A percentile compares a stretch with the other conserved stretches of the same genome.
Conservation (phyloP, 1,140 invertebrate genomes). For the Mya arenaria region DNA sequence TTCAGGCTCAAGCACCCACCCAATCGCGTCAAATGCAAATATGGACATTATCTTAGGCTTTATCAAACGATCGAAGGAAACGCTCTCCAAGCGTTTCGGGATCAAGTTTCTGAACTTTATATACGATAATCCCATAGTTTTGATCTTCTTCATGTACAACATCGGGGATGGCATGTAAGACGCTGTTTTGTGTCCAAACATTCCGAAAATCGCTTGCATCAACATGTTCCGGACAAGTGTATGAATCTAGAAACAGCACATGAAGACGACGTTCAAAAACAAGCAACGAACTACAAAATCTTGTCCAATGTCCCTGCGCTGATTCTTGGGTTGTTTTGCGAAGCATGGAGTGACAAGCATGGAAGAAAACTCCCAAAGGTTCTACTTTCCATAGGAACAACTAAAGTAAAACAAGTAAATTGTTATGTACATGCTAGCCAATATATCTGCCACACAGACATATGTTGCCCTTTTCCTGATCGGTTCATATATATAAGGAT, state of each 20-base stretch:
- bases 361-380: slow-evolving; percentile 70
- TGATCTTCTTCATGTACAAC: slow-evolving; percentile 57
- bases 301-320: slow-evolving; percentile 70
- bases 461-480: slow-evolving; percentile 56
- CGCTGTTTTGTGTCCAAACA: slow-evolving; percentile 54
- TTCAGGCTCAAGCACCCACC: too few species aligned
- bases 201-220: slow-evolving; percentile 64
- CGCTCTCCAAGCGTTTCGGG: too few species aligned
- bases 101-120: slow-evolving; percentile 23
- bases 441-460: slow-evolving; percentile 27
- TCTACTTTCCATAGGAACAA: slow-evolving; percentile 66
- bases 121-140: slow-evolving; percentile 50
- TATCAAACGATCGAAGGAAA: too few species aligned
- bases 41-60: too few species aligned
- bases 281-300: slow-evolving; percentile 67
- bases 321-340: slow-evolving; percentile 71
- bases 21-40: too few species aligned
- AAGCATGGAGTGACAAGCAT: slow-evolving; percentile 73
- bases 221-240: slow-evolving; percentile 44
- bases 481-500: slow-evolving; percentile 66
- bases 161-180: slow-evolving; percentile 56
- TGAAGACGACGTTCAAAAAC: slow-evolving; percentile 63
- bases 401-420: slow-evolving; percentile 62
- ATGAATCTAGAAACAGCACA: slow-evolving; percentile 48
- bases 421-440: slow-evolving; percentile 67